Evolutionary conservation across 2,888 invertebrate genomes (phyloP), one percentile per base, ranked within the genome.

Genomic region (Perizoma flavofasciatum): DNA sequence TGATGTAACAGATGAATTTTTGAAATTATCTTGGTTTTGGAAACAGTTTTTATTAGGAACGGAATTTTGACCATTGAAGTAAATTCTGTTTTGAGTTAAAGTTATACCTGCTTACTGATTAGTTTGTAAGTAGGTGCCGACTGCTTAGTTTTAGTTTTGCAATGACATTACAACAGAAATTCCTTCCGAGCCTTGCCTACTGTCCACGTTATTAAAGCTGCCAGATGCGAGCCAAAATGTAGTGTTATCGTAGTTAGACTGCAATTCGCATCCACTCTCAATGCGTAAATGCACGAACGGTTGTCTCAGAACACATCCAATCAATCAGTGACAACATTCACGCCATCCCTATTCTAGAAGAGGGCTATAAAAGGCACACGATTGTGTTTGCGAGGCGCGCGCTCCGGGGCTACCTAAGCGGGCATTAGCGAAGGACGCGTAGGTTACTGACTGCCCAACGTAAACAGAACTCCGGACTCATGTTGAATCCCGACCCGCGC

Each of bases 401-500:
- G 81, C 82, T 81, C 83, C 74, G 82, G 80, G 83, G 81, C 75
- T 79, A 85, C 84, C 84, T 87, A 86, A 87, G 86, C 88, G 87
- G 81, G 86, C 85, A 88, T 88, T 88, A 88, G 85, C 81, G 82
- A 85, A 86, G 87, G 88, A 86, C 86, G 82, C 83, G 82, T 84
- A 81, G 83, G 82, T 79, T 79, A 75, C 78, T 69, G 70, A 69
- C 68, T 68, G 78, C n/a, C 88, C 81, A 81, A 62, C 51, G 34
- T 70, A 73, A 57, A 55, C 59, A 58, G 86, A 82, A 61, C 87
- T 70, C 66, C 67, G 39, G 50, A 61, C 47, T 60, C 35, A 49
- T 52, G 59, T n/a, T 45, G 9, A 10, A 48, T 34, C 5, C 6
- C 69, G 74, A 71, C 52, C 68, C 66, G 66, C 71, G 73, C 64